phyloP scores from a whole-genome alignment of 2,888 invertebrate species.

The Drosophila flavopinicola region DNA sequence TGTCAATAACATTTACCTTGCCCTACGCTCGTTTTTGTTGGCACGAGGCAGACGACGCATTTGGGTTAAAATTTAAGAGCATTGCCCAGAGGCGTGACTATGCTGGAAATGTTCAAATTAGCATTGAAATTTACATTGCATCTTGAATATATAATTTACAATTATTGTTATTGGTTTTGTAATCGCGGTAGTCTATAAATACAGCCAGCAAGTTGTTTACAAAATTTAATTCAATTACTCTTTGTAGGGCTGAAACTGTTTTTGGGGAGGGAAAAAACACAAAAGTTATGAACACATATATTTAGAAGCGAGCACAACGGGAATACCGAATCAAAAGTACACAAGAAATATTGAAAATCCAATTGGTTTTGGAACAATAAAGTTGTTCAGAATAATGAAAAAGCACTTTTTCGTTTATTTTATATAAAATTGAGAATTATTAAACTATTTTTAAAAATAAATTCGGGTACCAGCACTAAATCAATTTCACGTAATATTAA shows the following conservation, averaged over 20 bases:
- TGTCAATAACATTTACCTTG: too few relatives aligned
- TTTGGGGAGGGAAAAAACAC: too few relatives aligned
- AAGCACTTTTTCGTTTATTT: background rate
- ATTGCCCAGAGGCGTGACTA: slow-evolving; percentile 54
- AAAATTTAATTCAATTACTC: slow-evolving; percentile 8
- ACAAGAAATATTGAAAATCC: background rate
- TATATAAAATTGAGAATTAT: background rate
- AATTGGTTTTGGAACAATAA: background rate
- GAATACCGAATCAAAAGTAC: too few relatives aligned
- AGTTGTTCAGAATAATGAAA: background rate
- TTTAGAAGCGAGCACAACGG: too few relatives aligned
- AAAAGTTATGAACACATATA: too few relatives aligned
- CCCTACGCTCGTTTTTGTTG: slow-evolving; percentile 14
- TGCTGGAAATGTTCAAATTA: slow-evolving; percentile 62
- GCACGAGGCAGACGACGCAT: slow-evolving; percentile 19
- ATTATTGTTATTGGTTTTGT: slow-evolving; percentile 33
- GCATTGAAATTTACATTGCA: slow-evolving; percentile 47
- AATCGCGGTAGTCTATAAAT: slow-evolving; percentile 12
- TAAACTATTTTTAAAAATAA: background rate
- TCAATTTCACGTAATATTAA: background rate
- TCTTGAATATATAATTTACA: slow-evolving; percentile 42
- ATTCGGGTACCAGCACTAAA: slow-evolving; percentile 15
- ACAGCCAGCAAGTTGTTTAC: slow-evolving; percentile 23
- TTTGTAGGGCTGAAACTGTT: background rate
- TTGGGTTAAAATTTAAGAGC: slow-evolving; percentile 26